Conservation (phyloP, 30 jellyfish, hydroid and myxozoan genomes). For the Hydractinia echinata region DNA sequence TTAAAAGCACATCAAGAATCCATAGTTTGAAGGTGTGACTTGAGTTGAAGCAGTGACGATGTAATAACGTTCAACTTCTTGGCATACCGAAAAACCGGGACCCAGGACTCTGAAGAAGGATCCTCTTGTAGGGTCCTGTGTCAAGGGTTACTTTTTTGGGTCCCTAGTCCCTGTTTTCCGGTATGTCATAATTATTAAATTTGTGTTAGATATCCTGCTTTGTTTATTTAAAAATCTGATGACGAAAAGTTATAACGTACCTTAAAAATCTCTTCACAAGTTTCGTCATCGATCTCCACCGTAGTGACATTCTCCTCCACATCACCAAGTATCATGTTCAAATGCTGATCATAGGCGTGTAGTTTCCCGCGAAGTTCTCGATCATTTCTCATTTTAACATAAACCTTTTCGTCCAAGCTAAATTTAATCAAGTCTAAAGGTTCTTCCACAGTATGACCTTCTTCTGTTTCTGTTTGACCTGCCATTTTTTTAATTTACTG, state of each 20-base stretch:
- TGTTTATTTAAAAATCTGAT: too few species aligned
- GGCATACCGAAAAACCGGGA: too few species aligned
- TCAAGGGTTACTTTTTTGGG: too few species aligned
- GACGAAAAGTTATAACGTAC: slow-evolving; percentile 23
- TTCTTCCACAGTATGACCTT: slow-evolving; percentile 75
- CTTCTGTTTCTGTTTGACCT: slow-evolving; percentile 49
- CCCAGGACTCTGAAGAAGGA: too few species aligned
- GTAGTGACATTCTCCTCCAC: slow-evolving; percentile 92
- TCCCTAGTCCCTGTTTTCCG: too few species aligned
- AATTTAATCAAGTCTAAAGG: slow-evolving; percentile 85
- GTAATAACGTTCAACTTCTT: too few species aligned
- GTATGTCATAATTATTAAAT: too few species aligned
- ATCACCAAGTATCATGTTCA: slow-evolving; percentile 98
- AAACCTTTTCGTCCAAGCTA: slow-evolving; percentile 82
- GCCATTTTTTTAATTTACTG: slow-evolving; percentile 54
- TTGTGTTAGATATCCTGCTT: too few species aligned
- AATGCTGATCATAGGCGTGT: slow-evolving; percentile 98
- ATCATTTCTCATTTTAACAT: slow-evolving; percentile 89
- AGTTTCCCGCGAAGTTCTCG: slow-evolving; percentile 85
- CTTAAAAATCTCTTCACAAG: slow-evolving; percentile 91
- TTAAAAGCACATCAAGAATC: too few species aligned
- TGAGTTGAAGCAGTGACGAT: too few species aligned
- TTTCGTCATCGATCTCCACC: slow-evolving; percentile 97
- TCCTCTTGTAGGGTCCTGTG: too few species aligned
- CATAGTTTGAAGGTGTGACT: too few species aligned